These are phyloP conservation scores for Drosophila testacea DNA, from an alignment of 2,888 invertebrate genomes.

Conservation along the genomic window DNA sequence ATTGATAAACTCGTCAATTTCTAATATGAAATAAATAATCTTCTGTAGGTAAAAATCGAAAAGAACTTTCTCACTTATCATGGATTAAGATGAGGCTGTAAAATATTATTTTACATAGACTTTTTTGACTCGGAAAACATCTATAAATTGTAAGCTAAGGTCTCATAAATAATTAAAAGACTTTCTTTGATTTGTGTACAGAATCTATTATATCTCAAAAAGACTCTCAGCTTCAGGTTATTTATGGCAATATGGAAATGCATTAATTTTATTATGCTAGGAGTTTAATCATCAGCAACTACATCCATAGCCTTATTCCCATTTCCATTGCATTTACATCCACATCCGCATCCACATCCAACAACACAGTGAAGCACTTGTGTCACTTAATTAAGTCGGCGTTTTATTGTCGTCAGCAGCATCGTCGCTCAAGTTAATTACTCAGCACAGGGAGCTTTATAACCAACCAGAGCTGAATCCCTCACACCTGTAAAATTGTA, in stretches of 20 bases:
- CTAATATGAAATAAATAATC: too few species aligned
- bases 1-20: too few species aligned
- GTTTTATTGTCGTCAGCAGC: slow-evolving; percentile 70
- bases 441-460: slow-evolving; percentile 44
- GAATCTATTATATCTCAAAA: not conserved
- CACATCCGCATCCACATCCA: slow-evolving; percentile 15
- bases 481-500: slow-evolving; percentile 18
- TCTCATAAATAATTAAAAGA: too few species aligned
- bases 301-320: slow-evolving; percentile 2
- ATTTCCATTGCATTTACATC: slow-evolving; percentile 3
- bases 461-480: slow-evolving; percentile 14
- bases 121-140: too few species aligned
- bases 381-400: slow-evolving; percentile 80
- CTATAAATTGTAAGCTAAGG: too few species aligned
- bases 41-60: too few species aligned
- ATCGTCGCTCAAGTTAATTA: slow-evolving; percentile 78
- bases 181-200: too few species aligned
- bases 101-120: too few species aligned
- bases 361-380: slow-evolving; percentile 62
- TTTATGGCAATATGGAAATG: slow-evolving; percentile 33
- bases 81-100: too few species aligned
- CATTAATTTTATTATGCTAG: slow-evolving; percentile 40
- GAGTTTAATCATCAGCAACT: slow-evolving; percentile 14
- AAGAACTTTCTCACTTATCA: too few species aligned
- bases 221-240: slow-evolving; percentile 9